Evolutionary conservation across 2,113 vertebrate genomes (phyloP).

Genomic region (Clarias gariepinus): DNA sequence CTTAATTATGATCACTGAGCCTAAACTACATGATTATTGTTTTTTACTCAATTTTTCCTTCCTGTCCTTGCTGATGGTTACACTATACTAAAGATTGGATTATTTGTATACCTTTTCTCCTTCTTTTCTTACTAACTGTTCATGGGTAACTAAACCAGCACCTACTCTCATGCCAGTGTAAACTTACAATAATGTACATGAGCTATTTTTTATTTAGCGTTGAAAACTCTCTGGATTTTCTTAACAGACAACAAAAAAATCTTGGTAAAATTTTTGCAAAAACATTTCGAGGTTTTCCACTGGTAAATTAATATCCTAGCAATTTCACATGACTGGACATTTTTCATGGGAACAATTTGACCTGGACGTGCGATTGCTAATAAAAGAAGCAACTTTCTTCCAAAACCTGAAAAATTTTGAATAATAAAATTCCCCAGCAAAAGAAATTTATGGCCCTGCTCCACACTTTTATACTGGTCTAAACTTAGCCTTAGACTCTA

Average conservation of each 20-base stretch:
- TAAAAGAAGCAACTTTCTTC: constrained; percentile 19
- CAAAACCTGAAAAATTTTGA: constrained; percentile 18
- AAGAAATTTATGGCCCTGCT: constrained; percentile 8
- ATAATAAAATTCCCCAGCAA: not conserved
- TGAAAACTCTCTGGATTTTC: constrained; percentile 30
- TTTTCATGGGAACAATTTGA: constrained; percentile 41
- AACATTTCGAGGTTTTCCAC: constrained; percentile 21
- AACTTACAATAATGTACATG: constrained; percentile 9
- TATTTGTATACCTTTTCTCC: constrained; percentile 16
- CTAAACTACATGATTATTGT: constrained; percentile 22
- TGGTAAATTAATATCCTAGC: constrained; percentile 44
- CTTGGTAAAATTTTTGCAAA: constrained; percentile 15
- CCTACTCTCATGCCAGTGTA: constrained; percentile 30
- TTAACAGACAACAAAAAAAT: constrained; percentile 25
- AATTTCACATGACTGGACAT: constrained; percentile 36
- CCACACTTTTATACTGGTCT: constrained; percentile 12
- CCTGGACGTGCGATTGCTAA: constrained; percentile 4
- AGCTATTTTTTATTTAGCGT: not conserved
- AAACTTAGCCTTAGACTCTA: not conserved
- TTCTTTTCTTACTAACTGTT: constrained; percentile 17
- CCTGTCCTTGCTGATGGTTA: not conserved
- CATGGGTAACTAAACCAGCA: not conserved
- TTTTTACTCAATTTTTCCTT: not conserved
- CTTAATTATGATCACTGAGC: not conserved
- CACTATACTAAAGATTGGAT: not conserved